These are phyloP conservation scores for Cheilosia vulpina DNA, from an alignment of 2,888 invertebrate species.

Conservation along the genomic window DNA sequence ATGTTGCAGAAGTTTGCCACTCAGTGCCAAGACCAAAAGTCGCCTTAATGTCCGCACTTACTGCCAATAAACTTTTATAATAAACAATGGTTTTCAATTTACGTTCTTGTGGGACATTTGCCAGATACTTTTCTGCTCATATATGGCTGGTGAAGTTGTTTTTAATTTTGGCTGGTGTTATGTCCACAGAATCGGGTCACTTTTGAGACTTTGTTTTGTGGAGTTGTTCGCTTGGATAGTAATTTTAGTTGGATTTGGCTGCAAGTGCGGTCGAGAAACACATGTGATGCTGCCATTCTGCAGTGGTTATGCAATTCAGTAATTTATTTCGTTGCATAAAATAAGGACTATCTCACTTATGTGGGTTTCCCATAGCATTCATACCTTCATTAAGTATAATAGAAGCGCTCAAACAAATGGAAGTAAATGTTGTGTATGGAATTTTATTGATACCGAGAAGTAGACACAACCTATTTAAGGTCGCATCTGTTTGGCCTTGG, in stretches of 20 bases:
- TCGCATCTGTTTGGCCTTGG: too few relatives aligned
- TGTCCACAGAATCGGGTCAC: conserved; percentile 16
- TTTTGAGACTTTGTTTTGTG: neutral
- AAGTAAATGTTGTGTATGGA: too few relatives aligned
- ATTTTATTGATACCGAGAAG: too few relatives aligned
- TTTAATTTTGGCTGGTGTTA: neutral
- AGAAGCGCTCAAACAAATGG: too few relatives aligned
- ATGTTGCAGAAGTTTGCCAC: conserved; percentile 5
- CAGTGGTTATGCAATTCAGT: too few relatives aligned
- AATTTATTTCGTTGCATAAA: too few relatives aligned
- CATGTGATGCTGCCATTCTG: too few relatives aligned
- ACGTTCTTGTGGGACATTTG: conserved; percentile 36
- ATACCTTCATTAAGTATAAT: too few relatives aligned
- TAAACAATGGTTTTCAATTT: conserved; percentile 43
- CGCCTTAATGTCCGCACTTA: conserved; percentile 33
- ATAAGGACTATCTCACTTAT: too few relatives aligned
- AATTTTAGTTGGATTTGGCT: conserved; percentile 12
- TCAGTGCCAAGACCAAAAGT: conserved; percentile 21
- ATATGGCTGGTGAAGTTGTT: conserved; percentile 17
- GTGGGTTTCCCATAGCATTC: too few relatives aligned
- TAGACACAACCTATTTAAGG: too few relatives aligned
- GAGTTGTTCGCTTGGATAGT: neutral
- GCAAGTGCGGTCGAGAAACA: neutral
- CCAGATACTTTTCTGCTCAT: conserved; percentile 20
- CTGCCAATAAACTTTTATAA: conserved; percentile 42